These are phyloP conservation scores for Drosophila navojoa DNA, from an alignment of 1,140 invertebrate genomes.

Conservation along the genomic window DNA sequence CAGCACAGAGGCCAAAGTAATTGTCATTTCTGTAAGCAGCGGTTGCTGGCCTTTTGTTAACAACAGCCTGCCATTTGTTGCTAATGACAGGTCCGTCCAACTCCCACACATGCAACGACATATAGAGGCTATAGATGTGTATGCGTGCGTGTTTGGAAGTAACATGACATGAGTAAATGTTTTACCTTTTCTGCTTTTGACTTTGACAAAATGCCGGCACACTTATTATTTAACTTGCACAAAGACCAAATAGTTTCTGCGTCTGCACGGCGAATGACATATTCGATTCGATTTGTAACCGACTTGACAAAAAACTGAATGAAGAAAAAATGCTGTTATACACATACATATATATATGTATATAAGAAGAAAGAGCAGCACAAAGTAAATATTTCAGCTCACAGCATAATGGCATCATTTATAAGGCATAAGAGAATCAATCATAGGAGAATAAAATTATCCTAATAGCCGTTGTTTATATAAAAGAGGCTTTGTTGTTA, in stretches of 20 bases:
- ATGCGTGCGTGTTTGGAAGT: constrained; percentile 8
- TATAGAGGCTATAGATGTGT: neutral
- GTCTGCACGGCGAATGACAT: constrained; percentile 27
- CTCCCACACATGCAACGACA: neutral
- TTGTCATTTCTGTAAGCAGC: constrained; percentile 35
- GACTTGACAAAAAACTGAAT: constrained; percentile 2
- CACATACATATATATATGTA: too few relatives aligned
- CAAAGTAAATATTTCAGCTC: neutral
- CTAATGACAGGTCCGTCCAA: constrained; percentile 37
- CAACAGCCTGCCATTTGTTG: constrained; percentile 41
- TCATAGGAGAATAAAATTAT: neutral
- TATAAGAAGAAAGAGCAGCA: neutral
- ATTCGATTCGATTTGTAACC: constrained; percentile 58
- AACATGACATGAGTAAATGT: constrained; percentile 37
- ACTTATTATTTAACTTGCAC: constrained; percentile 48
- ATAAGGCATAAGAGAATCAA: neutral
- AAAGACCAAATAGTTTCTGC: constrained; percentile 31
- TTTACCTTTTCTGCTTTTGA: constrained; percentile 53
- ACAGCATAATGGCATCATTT: neutral
- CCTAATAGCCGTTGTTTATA: neutral
- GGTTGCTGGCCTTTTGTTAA: constrained; percentile 30
- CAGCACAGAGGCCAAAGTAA: constrained; percentile 6
- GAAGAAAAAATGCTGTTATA: neutral
- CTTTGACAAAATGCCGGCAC: constrained; percentile 68
- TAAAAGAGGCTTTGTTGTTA: neutral